phyloP scores from a whole-genome alignment of 1,140 invertebrate genomes.

The Drosophila kurseongensis region DNA sequence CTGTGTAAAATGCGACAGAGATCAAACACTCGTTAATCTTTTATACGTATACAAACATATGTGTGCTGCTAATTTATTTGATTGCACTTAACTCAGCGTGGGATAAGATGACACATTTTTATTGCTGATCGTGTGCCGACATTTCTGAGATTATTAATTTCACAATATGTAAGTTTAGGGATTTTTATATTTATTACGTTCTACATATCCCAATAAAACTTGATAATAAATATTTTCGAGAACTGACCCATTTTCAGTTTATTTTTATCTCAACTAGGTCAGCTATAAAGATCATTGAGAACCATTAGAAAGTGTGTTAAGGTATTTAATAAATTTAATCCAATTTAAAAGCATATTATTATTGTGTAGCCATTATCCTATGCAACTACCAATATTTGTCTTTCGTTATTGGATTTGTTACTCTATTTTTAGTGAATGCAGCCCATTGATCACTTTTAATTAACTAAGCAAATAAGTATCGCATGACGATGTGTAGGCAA shows the following conservation, averaged over 20 bases:
- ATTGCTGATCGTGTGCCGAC: slow-evolving; percentile 25
- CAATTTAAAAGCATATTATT: not conserved
- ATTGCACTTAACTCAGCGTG: slow-evolving; percentile 15
- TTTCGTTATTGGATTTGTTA: not conserved
- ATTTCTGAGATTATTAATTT: not conserved
- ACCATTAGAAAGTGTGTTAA: not conserved
- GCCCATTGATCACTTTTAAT: slow-evolving; percentile 9
- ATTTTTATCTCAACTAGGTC: slow-evolving; percentile 5
- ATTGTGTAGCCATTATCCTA: not conserved
- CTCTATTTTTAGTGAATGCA: not conserved
- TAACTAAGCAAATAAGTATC: slow-evolving; percentile 27
- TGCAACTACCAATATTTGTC: not conserved
- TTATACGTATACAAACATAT: not conserved
- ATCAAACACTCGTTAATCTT: not conserved
- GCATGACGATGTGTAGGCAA: not conserved
- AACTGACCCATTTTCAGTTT: slow-evolving; percentile 17
- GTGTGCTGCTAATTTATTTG: slow-evolving; percentile 11
- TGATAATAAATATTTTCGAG: not conserved
- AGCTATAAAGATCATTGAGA: not conserved
- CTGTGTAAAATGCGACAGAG: not conserved
- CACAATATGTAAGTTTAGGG: not conserved
- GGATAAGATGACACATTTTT: slow-evolving; percentile 6
- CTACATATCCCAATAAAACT: not conserved
- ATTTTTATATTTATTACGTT: slow-evolving; percentile 2
- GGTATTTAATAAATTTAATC: not conserved